Conservation (phyloP, 1,140 invertebrate species). For the Callitettix versicolor region DNA sequence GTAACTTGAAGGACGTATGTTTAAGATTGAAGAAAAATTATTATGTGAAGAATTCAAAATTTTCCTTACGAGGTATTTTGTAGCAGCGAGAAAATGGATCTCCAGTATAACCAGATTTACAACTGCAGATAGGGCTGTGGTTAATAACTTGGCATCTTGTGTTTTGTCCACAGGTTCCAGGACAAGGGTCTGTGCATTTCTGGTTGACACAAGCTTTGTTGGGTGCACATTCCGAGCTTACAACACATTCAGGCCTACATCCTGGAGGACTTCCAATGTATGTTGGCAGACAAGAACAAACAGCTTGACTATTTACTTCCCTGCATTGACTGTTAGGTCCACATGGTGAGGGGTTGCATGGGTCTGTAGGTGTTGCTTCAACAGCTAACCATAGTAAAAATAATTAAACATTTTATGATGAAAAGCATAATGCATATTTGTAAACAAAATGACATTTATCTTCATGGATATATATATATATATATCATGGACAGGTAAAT, state of each 20-base stretch:
- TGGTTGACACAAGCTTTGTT: conserved; percentile 42
- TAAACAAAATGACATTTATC: no score
- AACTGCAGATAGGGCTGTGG: conserved; percentile 53
- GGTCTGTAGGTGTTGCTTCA: conserved; percentile 30
- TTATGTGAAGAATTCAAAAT: conserved; percentile 32
- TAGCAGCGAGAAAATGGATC: conserved; percentile 60
- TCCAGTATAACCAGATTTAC: conserved; percentile 50
- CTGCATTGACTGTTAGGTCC: conserved; percentile 56
- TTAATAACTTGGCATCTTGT: conserved; percentile 56
- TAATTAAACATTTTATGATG: conserved; percentile 33
- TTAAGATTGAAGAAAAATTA: conserved; percentile 36
- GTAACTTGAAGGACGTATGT: conserved; percentile 11
- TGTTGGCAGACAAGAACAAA: conserved; percentile 42
- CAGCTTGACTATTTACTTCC: conserved; percentile 41
- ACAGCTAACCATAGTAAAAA: conserved; percentile 42
- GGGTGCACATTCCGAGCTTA: conserved; percentile 39
- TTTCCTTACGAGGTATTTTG: conserved; percentile 40
- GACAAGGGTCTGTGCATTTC: conserved; percentile 45
- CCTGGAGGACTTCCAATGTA: conserved; percentile 36
- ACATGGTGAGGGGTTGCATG: conserved; percentile 50
- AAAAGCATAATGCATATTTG: no score
- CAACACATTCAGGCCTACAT: conserved; percentile 42
- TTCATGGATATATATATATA: no score
- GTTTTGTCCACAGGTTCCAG: conserved; percentile 41
- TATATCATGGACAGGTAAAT: no score